Conservation (phyloP, 1,140 invertebrate species). For the Ptiloglossa arizonensis region DNA sequence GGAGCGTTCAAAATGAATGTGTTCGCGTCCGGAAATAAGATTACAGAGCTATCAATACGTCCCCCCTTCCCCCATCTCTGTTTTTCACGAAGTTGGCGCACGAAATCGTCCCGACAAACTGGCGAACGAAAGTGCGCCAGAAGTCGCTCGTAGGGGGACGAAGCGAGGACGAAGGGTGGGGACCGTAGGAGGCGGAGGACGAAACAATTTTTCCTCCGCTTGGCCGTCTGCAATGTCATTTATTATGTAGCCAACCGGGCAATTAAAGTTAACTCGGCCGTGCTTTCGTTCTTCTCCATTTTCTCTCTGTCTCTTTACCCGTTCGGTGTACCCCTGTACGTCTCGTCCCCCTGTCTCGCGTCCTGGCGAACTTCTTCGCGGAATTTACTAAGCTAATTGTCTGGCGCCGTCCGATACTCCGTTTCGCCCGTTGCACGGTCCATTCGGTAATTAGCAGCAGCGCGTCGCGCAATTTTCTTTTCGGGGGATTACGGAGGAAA, state of each 20-base stretch:
- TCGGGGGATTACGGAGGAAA: background rate
- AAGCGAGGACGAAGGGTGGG: background rate
- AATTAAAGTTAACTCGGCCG: slow-evolving; percentile 75
- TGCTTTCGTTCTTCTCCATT: slow-evolving; percentile 35
- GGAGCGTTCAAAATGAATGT: slow-evolving; percentile 52
- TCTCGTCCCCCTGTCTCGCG: slow-evolving; percentile 18
- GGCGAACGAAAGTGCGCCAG: background rate
- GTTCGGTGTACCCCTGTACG: background rate
- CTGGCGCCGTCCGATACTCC: slow-evolving; percentile 68
- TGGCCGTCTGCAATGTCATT: slow-evolving; percentile 67
- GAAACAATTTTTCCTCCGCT: slow-evolving; percentile 66
- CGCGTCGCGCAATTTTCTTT: slow-evolving; percentile 51
- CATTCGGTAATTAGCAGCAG: slow-evolving; percentile 63
- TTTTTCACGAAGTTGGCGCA: background rate
- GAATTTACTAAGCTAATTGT: slow-evolving; percentile 76
- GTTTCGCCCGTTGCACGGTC: slow-evolving; percentile 21
- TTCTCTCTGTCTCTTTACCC: background rate
- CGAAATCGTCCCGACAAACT: slow-evolving; percentile 11
- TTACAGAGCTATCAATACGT: slow-evolving; percentile 47
- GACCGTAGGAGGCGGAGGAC: slow-evolving; percentile 23
- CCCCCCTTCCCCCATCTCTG: no score
- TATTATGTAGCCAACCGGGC: slow-evolving; percentile 69
- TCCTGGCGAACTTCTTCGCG: slow-evolving; percentile 64
- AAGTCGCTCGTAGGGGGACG: no score
- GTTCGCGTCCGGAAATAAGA: slow-evolving; percentile 42